Evolutionary conservation across 2,797 vertebrate species (phyloP).

Genomic region (Cheirogaleus major): DNA sequence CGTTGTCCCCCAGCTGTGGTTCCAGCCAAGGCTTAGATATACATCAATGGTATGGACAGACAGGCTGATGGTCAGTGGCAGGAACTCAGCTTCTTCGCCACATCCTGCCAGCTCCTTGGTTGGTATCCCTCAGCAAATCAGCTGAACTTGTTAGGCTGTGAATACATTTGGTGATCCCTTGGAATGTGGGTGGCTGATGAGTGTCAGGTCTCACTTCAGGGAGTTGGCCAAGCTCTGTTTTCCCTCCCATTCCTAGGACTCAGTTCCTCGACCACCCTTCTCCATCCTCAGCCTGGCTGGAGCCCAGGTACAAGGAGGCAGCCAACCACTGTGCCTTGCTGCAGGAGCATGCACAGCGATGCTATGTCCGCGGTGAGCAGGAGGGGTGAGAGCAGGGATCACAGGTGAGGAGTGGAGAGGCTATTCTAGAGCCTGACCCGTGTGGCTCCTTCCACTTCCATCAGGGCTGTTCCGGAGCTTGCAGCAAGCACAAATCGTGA

Average conservation of each 20-base stretch:
- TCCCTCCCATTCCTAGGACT: slow-evolving; percentile 85
- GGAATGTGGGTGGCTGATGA: neutral
- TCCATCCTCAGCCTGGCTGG: slow-evolving; percentile 90
- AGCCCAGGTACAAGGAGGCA: slow-evolving; percentile 95
- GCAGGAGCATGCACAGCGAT: slow-evolving; percentile 97
- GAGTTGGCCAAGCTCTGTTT: neutral
- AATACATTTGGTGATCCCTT: neutral
- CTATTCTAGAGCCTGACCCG: neutral
- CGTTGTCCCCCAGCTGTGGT: neutral
- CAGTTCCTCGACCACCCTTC: slow-evolving; percentile 92
- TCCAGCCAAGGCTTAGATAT: neutral
- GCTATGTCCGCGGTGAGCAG: slow-evolving; percentile 92
- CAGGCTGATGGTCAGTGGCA: neutral
- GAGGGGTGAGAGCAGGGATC: neutral
- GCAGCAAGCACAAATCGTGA: slow-evolving; percentile 93
- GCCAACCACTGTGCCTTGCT: slow-evolving; percentile 94
- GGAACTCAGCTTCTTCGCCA: neutral
- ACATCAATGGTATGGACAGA: neutral
- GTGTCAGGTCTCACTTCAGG: neutral
- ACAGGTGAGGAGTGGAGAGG: neutral
- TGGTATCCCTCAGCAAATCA: neutral
- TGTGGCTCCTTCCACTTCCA: neutral
- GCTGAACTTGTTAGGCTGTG: neutral
- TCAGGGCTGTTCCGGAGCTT: slow-evolving; percentile 95
- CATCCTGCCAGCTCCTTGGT: neutral